Evolutionary conservation across 2,888 invertebrate species (phyloP).

Genomic region (Spodoptera exigua): DNA sequence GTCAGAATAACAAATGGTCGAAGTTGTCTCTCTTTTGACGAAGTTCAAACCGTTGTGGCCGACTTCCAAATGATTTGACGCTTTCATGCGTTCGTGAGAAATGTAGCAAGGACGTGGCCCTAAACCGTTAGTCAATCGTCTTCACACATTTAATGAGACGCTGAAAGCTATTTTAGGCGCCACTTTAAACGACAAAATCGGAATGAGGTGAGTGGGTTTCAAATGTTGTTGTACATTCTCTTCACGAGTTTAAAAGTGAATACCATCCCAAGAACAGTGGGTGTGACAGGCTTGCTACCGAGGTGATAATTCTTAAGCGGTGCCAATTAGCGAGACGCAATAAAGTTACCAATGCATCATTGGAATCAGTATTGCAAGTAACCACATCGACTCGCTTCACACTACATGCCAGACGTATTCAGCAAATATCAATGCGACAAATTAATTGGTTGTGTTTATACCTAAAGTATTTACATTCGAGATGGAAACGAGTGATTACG

Average conservation of each 20-base stretch:
- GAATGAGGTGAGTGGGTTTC: neutral
- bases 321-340: slow-evolving; percentile 38
- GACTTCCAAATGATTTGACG: slow-evolving; percentile 54
- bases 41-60: slow-evolving; percentile 43
- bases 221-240: slow-evolving; percentile 3
- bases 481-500: slow-evolving; percentile 70
- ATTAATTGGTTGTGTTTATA: slow-evolving; percentile 57
- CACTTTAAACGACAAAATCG: slow-evolving; percentile 18
- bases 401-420: slow-evolving; percentile 19
- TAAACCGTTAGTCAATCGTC: slow-evolving; percentile 36
- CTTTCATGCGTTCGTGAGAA: slow-evolving; percentile 41
- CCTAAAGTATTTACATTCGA: slow-evolving; percentile 46
- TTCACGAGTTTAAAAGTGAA: slow-evolving; percentile 11
- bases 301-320: slow-evolving; percentile 31
- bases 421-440: slow-evolving; percentile 29
- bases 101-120: slow-evolving; percentile 34
- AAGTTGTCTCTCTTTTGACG: slow-evolving; percentile 55
- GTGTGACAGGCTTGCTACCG: slow-evolving; percentile 19
- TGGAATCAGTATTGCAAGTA: slow-evolving; percentile 32
- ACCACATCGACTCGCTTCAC: slow-evolving; percentile 16
- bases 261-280: slow-evolving; percentile 9
- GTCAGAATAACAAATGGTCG: slow-evolving; percentile 52
- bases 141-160: slow-evolving; percentile 30
- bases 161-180: slow-evolving; percentile 32
- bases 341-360: slow-evolving; percentile 30